Conservation (phyloP, 2,797 vertebrate species). For the Pipistrellus nathusii region DNA sequence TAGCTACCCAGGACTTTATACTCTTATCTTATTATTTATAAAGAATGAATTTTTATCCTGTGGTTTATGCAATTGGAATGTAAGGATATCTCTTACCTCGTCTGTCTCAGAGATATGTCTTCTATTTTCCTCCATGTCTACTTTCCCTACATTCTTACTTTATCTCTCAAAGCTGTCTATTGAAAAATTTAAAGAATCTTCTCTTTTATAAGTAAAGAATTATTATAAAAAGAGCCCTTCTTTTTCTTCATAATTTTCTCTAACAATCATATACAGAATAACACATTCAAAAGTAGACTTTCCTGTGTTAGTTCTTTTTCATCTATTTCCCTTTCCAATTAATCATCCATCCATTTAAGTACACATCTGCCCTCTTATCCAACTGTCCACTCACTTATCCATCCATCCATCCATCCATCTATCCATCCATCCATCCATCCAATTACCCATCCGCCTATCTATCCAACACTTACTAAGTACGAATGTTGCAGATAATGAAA, state of each 20-base stretch:
- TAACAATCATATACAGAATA: constrained; percentile 19
- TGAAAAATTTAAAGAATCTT: background rate
- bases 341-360: background rate
- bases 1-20: background rate
- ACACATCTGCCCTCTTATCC: background rate
- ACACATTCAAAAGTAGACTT: constrained; percentile 14
- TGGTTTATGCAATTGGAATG: background rate
- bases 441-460: background rate
- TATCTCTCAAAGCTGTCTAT: background rate
- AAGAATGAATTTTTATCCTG: background rate
- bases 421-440: background rate
- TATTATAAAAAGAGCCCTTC: background rate
- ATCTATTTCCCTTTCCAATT: background rate
- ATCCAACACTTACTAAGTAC: background rate
- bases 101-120: constrained; percentile 2
- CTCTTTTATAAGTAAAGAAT: background rate
- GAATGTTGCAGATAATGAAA: constrained; percentile 6
- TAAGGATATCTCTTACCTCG: background rate
- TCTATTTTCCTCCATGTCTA: background rate
- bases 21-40: background rate
- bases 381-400: background rate
- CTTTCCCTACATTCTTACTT: background rate
- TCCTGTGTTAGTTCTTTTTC: background rate
- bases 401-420: background rate
- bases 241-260: constrained; percentile 5